Conservation (phyloP, 2,888 invertebrate species). For the Eupithecia centaureata region DNA sequence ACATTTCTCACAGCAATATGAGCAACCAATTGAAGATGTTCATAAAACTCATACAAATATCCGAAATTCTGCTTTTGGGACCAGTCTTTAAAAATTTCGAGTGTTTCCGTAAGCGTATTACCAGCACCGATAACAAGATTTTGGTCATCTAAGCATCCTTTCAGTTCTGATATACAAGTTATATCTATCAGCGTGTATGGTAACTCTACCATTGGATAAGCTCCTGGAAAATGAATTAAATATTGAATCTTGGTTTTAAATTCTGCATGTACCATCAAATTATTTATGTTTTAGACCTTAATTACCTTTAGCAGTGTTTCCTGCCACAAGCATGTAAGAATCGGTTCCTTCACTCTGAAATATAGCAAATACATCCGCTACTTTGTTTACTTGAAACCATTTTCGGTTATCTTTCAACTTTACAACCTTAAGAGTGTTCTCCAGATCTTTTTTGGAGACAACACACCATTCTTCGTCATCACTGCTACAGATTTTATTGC, state of each 20-base stretch:
- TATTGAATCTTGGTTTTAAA: not conserved
- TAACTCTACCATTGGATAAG: conserved; percentile 63
- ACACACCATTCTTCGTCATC: conserved; percentile 62
- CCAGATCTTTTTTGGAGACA: conserved; percentile 48
- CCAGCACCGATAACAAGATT: conserved; percentile 83
- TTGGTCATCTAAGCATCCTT: conserved; percentile 61
- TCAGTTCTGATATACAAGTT: conserved; percentile 82
- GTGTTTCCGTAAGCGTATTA: conserved; percentile 79
- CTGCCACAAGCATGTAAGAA: conserved; percentile 85
- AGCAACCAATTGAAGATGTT: conserved; percentile 87
- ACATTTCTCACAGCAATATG: conserved; percentile 87
- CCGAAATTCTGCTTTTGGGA: conserved; percentile 72
- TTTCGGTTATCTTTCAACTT: conserved; percentile 58
- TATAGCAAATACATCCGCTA: conserved; percentile 78
- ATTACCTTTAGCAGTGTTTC: conserved; percentile 88
- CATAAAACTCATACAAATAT: conserved; percentile 83
- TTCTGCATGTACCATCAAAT: not conserved
- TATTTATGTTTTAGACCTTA: not conserved
- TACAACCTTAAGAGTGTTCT: conserved; percentile 46
- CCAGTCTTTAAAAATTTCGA: conserved; percentile 70
- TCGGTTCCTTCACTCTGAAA: conserved; percentile 55
- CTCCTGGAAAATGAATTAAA: conserved; percentile 55
- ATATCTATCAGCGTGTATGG: conserved; percentile 85
- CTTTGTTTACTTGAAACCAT: conserved; percentile 79
- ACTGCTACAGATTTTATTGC: conserved; percentile 36